A percentile compares a stretch with the other conserved stretches of the same genome.
Conservation (phyloP, 2,113 vertebrate genomes). For the Eudyptes chrysolophus region DNA sequence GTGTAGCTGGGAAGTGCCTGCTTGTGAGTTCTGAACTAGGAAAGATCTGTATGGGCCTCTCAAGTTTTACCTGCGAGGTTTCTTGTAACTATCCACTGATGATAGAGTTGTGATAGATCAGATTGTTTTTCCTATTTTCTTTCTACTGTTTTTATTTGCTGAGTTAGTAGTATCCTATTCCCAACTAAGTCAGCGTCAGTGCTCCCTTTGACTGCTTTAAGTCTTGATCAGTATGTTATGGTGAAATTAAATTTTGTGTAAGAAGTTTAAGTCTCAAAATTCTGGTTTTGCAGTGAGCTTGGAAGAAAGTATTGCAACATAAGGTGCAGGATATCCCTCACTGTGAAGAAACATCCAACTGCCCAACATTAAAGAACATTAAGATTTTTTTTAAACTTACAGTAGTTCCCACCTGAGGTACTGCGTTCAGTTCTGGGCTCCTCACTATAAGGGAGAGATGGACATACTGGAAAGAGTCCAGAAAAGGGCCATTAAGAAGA, state of each 20-base stretch:
- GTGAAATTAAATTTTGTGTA: neutral
- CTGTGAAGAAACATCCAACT: neutral
- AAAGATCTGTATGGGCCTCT: neutral
- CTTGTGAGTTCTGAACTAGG: neutral
- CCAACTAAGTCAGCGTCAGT: neutral
- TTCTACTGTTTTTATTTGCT: neutral
- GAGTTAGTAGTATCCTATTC: neutral
- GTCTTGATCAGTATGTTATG: neutral
- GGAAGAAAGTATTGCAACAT: neutral
- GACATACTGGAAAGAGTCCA: fast-evolving
- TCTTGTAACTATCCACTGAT: neutral
- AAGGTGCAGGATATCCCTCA: neutral
- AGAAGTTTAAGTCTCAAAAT: neutral
- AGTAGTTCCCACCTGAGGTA: neutral
- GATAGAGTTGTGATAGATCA: neutral
- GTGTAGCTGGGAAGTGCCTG: neutral
- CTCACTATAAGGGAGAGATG: neutral
- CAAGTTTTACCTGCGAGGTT: neutral
- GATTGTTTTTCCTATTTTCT: neutral
- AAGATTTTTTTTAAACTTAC: neutral
- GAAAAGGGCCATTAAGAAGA: neutral
- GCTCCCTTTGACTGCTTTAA: neutral
- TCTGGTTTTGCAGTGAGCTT: neutral
- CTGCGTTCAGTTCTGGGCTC: neutral
- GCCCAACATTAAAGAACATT: neutral